Conservation (phyloP, 2,113 vertebrate species). For the Cavia aperea region DNA sequence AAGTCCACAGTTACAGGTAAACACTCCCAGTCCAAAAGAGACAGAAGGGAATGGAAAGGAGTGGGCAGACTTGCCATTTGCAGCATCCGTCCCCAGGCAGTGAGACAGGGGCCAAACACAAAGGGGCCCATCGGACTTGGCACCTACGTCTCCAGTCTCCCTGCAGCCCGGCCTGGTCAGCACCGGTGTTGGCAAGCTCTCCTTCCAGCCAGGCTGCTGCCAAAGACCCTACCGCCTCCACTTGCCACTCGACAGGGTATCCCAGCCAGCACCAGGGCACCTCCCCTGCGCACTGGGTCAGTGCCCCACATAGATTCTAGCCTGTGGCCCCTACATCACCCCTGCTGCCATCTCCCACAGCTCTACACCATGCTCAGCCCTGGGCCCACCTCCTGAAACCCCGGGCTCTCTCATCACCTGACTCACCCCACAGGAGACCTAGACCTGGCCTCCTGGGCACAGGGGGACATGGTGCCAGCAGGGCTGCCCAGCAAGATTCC, state of each 20-base stretch:
- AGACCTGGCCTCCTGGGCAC: background rate
- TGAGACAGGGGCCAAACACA: background rate
- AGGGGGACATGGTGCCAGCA: background rate
- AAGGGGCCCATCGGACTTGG: background rate
- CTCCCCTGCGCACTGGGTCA: background rate
- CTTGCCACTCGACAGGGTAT: background rate
- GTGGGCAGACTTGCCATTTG: background rate
- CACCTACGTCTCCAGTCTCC: background rate
- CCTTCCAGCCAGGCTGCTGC: background rate
- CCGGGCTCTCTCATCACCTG: background rate
- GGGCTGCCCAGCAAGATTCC: background rate
- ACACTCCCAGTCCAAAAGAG: background rate
- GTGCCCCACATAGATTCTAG: background rate
- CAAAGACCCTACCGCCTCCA: background rate
- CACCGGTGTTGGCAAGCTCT: background rate
- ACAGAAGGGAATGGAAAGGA: background rate
- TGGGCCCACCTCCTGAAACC: background rate
- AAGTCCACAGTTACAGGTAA: background rate
- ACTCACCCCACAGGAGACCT: background rate
- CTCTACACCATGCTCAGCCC: background rate
- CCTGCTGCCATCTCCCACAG: background rate
- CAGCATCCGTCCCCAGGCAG: background rate
- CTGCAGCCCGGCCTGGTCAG: background rate
- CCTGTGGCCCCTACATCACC: background rate
- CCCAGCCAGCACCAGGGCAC: background rate